A percentile compares a stretch with the other conserved stretches of the same genome.
phyloP scores from a whole-genome alignment of 1,140 invertebrate genomes.

The Papilio polyxenes region DNA sequence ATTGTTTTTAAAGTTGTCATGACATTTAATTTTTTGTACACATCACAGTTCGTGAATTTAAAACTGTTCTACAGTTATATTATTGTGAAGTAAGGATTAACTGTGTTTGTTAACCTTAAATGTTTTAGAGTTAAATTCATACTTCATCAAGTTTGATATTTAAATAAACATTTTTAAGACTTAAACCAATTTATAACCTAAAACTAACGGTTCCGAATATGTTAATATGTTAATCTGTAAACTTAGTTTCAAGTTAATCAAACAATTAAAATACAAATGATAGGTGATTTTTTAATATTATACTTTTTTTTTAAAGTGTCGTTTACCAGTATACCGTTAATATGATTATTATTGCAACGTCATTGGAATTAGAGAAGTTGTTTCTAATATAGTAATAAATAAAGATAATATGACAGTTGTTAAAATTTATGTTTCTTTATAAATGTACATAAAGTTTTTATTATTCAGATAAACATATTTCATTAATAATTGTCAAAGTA shows the following conservation, averaged over 20 bases:
- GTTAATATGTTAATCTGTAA: conserved; percentile 6
- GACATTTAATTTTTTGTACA: not conserved
- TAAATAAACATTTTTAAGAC: too few species aligned
- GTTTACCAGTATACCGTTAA: conserved; percentile 2
- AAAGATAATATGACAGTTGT: not conserved
- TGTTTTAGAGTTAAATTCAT: not conserved
- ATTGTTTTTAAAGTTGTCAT: not conserved
- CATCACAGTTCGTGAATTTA: too few species aligned
- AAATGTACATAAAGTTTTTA: not conserved
- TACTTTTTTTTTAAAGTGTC: not conserved
- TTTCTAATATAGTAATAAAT: conserved; percentile 13
- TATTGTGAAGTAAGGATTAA: not conserved
- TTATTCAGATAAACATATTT: not conserved
- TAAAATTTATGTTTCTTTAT: conserved; percentile 6
- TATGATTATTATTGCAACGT: not conserved
- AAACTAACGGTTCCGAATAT: conserved; percentile 1
- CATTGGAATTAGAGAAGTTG: not conserved
- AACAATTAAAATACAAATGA: conserved; percentile 4
- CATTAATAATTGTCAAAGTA: not conserved
- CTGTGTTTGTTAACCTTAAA: too few species aligned
- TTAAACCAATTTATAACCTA: not conserved
- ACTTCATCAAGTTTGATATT: too few species aligned
- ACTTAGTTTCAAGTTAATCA: not conserved
- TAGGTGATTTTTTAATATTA: not conserved
- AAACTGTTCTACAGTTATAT: not conserved